Percentiles rank a stretch among this genome's conserved stretches.
These are phyloP conservation scores for Agrilus planipennis DNA, from an alignment of 1,140 invertebrate species.

Conservation along the genomic window DNA sequence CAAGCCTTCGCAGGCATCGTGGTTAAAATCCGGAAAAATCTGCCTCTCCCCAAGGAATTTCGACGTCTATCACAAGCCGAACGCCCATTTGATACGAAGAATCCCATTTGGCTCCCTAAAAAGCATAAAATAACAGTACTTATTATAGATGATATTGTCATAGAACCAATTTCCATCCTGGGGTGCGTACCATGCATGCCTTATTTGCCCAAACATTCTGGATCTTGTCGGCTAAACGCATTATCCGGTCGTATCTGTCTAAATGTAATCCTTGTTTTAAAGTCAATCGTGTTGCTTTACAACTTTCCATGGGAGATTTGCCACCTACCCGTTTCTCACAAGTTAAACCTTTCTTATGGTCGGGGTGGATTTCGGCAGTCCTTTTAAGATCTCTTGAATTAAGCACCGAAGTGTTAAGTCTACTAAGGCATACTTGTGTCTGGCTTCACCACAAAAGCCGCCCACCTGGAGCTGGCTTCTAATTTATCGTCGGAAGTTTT, in stretches of 20 bases:
- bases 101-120: neutral
- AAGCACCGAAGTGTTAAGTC: conserved; percentile 3
- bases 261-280: neutral
- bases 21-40: neutral
- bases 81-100: neutral
- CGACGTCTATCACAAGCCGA: neutral
- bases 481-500: conserved; percentile 10
- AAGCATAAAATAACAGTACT: neutral
- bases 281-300: neutral
- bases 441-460: conserved; percentile 11
- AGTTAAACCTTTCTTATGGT: conserved; percentile 1
- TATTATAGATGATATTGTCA: neutral
- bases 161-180: neutral
- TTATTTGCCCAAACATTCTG: neutral
- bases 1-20: neutral
- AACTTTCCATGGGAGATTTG: neutral
- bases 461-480: conserved; percentile 11
- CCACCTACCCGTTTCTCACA: neutral
- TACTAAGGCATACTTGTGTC: conserved; percentile 9
- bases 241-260: neutral
- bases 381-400: conserved; percentile 3
- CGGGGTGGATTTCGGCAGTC: conserved; percentile 8
- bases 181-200: neutral
- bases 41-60: neutral
- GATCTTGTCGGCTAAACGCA: neutral